Evolutionary conservation across 2,888 invertebrate genomes (phyloP).

Genomic region (Caenorhabditis afra): DNA sequence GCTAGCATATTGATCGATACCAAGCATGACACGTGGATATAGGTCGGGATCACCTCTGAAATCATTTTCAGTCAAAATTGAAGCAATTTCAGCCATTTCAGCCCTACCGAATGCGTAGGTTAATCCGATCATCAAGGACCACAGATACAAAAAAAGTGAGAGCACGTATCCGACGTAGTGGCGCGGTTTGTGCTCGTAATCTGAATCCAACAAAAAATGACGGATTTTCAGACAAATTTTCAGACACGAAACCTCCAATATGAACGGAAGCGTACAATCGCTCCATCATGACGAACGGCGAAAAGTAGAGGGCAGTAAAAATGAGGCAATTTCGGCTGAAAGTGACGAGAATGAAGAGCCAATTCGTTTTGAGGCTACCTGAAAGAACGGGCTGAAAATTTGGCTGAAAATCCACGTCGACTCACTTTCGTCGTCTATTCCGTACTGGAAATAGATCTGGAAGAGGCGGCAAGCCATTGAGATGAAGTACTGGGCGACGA

Average conservation of each 20-base stretch:
- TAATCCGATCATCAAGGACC: conserved; percentile 50
- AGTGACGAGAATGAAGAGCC: conserved; percentile 53
- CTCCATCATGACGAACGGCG: conserved; percentile 63
- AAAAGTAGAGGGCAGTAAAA: conserved; percentile 63
- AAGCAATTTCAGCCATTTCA: not conserved
- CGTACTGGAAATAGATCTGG: conserved; percentile 59
- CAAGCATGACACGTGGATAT: conserved; percentile 49
- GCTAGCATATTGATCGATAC: conserved; percentile 54
- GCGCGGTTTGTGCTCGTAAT: conserved; percentile 62
- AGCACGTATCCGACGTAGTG: conserved; percentile 59
- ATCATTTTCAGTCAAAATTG: not conserved
- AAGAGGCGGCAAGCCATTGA: conserved; percentile 60
- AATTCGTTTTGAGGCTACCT: conserved; percentile 28
- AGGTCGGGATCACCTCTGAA: conserved; percentile 60
- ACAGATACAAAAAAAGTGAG: conserved; percentile 50
- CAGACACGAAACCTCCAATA: conserved; percentile 45
- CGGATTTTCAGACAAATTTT: not conserved
- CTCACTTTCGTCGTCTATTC: conserved; percentile 52
- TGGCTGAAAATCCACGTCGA: no score
- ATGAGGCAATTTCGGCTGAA: conserved; percentile 55
- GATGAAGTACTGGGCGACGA: conserved; percentile 61
- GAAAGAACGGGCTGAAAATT: not conserved
- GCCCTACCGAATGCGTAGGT: conserved; percentile 45
- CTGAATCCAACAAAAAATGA: conserved; percentile 21
- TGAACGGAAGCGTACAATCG: conserved; percentile 57